Evolutionary conservation across 2,797 vertebrate genomes (phyloP), one percentile per base, ranked within the genome.

Genomic region (Pseudochirops cupreus): DNA sequence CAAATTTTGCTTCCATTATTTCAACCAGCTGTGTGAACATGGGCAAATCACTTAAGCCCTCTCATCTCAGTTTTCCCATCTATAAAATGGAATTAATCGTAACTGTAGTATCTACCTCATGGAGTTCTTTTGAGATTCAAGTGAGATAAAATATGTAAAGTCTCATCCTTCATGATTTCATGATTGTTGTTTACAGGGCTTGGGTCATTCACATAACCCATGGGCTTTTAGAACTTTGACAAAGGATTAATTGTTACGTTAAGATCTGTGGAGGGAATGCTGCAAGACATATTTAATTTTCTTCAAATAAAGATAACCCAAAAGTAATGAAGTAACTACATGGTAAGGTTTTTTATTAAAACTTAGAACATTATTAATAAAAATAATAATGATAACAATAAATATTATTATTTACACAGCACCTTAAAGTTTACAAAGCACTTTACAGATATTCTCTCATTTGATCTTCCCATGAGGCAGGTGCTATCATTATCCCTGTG

Each of bases 271-370:
- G 56, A 91, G 57, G 59, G 28, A 58, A 91, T 96, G 90, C 53
- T 59, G 9, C 55, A 50, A 94, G 33, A 11, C 1, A 31, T 55
- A 13, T 0, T 13, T 58, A 58, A 46, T 89, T 58, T 91, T n/a
- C 21, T 24, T 6, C 62, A 31, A 93, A 96, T 96, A 90, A 97
- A 91, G 90, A 94, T 82, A 26, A 33, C 52, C 24, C 82, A 91
- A 29, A 56, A 18, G 50, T 39, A 4, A 46, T 56, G 16, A 93
- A 46, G 93, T 82, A 11, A 33, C 53, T 91, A 33, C 54, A 18
- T 2, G 5, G 67, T 74, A 74, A 39, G 16, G 16, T 39, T 0
- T 74, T 74, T 74, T 26, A 46, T 82, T 82, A 46, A 46, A 82
- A 24, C 21, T 46, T 26, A 87, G 26, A 87, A 11, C 39, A 24